Conservation (phyloP, 2,797 vertebrate species). For the Coracias cyanogaster region DNA sequence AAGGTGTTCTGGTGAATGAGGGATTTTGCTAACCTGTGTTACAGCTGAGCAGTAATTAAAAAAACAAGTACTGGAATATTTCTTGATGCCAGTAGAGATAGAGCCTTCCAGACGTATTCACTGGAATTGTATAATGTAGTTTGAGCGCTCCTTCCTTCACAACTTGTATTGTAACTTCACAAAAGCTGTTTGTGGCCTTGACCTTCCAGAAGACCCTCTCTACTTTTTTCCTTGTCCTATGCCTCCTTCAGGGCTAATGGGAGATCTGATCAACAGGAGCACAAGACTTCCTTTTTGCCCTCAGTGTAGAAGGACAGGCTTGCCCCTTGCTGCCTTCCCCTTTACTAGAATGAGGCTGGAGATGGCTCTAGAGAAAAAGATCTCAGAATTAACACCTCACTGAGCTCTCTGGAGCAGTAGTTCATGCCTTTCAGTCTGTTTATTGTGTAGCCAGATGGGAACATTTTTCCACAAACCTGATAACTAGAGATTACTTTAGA, state of each 20-base stretch:
- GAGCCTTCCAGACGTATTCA: background rate
- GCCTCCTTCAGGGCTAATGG: background rate
- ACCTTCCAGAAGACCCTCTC: background rate
- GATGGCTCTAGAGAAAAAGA: background rate
- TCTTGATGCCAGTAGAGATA: background rate
- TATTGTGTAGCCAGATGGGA: background rate
- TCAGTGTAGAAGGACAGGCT: background rate
- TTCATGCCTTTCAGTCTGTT: background rate
- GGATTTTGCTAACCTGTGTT: background rate
- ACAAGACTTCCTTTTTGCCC: background rate
- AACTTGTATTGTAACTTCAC: background rate
- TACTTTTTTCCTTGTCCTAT: background rate
- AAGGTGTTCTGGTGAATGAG: background rate
- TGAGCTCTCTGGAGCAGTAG: background rate
- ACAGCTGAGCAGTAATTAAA: background rate
- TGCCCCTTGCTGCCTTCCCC: background rate
- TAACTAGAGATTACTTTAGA: background rate
- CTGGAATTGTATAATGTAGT: background rate
- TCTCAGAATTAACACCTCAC: background rate
- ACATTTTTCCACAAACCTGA: background rate
- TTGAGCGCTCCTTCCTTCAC: background rate
- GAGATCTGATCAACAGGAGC: background rate
- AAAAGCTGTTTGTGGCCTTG: background rate
- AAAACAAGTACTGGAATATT: background rate
- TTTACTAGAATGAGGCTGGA: background rate